Evolutionary conservation across 1,140 invertebrate genomes (phyloP).

Genomic region (Drosophila ambigua): DNA sequence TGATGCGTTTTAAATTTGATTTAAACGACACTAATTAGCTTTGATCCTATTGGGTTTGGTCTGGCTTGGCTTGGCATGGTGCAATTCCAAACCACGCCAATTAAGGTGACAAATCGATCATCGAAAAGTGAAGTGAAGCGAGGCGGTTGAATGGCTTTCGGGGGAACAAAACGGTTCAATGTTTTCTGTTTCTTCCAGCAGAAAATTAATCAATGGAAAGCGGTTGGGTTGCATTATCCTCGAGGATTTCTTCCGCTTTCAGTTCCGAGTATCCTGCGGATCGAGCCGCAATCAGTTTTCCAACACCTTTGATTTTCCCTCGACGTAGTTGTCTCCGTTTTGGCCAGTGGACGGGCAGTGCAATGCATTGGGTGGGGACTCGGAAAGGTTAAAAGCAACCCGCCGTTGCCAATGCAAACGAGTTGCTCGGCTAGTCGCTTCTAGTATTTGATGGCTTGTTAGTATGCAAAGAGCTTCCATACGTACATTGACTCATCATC

Average conservation of each 20-base stretch:
- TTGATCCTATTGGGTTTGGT: conserved; percentile 56
- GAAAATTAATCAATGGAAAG: no score
- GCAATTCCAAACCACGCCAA: conserved; percentile 50
- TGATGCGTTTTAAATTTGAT: conserved; percentile 68
- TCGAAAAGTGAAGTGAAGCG: conserved; percentile 10
- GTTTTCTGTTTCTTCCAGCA: no score
- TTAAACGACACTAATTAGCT: conserved; percentile 72
- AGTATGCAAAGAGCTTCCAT: conserved; percentile 69
- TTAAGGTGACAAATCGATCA: conserved; percentile 33
- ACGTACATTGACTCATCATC: neutral
- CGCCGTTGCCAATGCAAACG: conserved; percentile 51
- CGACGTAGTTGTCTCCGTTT: conserved; percentile 22
- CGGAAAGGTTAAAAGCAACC: conserved; percentile 61
- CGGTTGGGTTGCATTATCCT: no score
- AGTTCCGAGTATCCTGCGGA: no score
- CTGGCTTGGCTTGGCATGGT: conserved; percentile 1
- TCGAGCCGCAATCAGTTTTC: neutral
- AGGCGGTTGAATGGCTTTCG: conserved; percentile 27
- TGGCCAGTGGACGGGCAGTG: neutral
- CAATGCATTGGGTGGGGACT: conserved; percentile 1
- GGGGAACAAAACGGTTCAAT: neutral
- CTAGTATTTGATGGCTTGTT: conserved; percentile 52
- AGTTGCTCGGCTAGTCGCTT: conserved; percentile 50
- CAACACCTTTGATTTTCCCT: neutral
- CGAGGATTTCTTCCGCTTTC: no score